Evolutionary conservation across 2,113 vertebrate genomes (phyloP), one percentile per base, ranked within the genome.

Genomic region (Bucco capensis): DNA sequence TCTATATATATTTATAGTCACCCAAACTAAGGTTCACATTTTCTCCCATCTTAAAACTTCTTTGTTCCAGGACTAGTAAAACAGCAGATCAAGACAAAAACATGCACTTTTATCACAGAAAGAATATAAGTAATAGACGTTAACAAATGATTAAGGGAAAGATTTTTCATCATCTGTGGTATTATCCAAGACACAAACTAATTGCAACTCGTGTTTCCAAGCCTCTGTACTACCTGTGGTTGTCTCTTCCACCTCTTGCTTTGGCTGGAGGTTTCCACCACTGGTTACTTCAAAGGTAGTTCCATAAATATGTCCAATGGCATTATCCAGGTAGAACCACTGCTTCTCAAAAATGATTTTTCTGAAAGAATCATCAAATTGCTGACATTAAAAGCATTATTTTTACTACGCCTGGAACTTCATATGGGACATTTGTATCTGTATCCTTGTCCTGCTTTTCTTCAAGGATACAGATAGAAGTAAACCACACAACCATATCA

Each of bases 341-440:
- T 99, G 98, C 92, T 99, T 99, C 97, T 99, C 99, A 97, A 99
- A 99, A 79, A 98, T 98, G 30, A 99, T 95, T 96, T 99, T 99
- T 94, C 99, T 99, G 96, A 86, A 93, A 82, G 27, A 88, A 89
- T 19, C 60, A 71, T 89, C 18, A 44, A 57, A 76, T 64, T 24
- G 50, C 21, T 14, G 1, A 40, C 8, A 42, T 65, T 58, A 56
- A 65, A 71, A 80, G n/a, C 15, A 49, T n/a, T 72, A 8, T 8
- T 71, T 77, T 49, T 16, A 30, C 5, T 51, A 25, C 3, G 3
- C 4, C 69, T 62, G 27, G 78, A 77, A 51, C 25, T 85, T 88
- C 15, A 40, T 8, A 10, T 3, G 8, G 17, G 23, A 19, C 30
- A 11, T 58, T 78, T 81, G 60, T 19, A 69, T 40, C 22, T 60